Evolutionary conservation across 2,888 invertebrate species (phyloP).

Genomic region (Silvanus unidentatus): DNA sequence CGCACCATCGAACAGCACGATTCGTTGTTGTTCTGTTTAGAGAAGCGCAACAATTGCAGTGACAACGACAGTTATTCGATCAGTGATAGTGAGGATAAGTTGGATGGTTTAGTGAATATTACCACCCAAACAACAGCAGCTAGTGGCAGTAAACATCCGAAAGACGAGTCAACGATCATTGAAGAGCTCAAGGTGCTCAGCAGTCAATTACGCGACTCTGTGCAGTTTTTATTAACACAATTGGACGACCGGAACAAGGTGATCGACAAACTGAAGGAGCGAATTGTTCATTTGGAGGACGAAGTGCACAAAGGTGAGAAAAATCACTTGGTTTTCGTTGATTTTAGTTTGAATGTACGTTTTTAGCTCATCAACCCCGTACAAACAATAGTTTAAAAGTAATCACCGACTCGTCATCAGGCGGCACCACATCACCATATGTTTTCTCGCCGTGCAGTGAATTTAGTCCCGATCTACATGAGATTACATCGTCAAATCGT

Average conservation of each 20-base stretch:
- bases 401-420: constrained; percentile 40
- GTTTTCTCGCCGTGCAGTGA: constrained; percentile 45
- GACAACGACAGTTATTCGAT: constrained; percentile 32
- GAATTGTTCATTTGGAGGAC: constrained; percentile 53
- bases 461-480: constrained; percentile 39
- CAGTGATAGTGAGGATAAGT: constrained; percentile 34
- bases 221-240: constrained; percentile 57
- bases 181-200: constrained; percentile 64
- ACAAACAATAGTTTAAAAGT: constrained; percentile 35
- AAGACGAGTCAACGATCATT: constrained; percentile 56
- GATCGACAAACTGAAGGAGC: constrained; percentile 54
- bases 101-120: constrained; percentile 22
- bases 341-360: no score
- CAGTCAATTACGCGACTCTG: constrained; percentile 54
- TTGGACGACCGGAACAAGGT: constrained; percentile 62
- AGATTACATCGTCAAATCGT: constrained; percentile 22
- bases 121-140: constrained; percentile 14
- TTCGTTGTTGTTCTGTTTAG: constrained; percentile 47
- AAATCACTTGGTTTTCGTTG: background rate
- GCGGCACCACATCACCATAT: constrained; percentile 42
- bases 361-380: background rate
- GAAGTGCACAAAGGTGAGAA: constrained; percentile 32
- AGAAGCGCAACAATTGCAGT: constrained; percentile 28
- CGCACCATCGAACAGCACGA: constrained; percentile 65
- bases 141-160: constrained; percentile 53